Conservation (phyloP, 2,888 invertebrate species). For the Copidosoma aretas region DNA sequence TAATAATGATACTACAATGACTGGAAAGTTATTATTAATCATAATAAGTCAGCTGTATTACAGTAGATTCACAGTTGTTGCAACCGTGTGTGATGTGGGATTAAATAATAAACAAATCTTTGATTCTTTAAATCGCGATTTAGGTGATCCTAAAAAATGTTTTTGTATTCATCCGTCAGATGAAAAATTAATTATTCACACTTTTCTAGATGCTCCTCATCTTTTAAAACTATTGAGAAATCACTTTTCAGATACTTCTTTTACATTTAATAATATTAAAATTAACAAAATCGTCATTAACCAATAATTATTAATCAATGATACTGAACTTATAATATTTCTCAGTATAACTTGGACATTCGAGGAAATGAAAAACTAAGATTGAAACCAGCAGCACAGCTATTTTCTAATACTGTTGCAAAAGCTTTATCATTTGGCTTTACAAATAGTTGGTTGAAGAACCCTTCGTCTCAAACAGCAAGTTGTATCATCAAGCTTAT, state of each 20-base stretch:
- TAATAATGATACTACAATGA: conserved; percentile 46
- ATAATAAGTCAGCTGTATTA: conserved; percentile 43
- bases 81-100: conserved; percentile 45
- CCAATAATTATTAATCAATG: neutral
- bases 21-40: conserved; percentile 41
- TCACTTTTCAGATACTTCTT: neutral
- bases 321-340: conserved; percentile 2
- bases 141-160: neutral
- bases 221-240: conserved; percentile 9
- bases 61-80: conserved; percentile 44
- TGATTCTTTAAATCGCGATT: neutral
- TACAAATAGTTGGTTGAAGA: neutral
- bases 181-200: neutral
- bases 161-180: conserved; percentile 2
- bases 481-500: neutral
- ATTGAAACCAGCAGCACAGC: neutral
- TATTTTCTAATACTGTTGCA: conserved; percentile 2
- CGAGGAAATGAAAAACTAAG: neutral
- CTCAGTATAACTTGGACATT: neutral
- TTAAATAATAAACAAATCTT: conserved; percentile 29
- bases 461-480: neutral
- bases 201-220: conserved; percentile 2
- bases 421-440: neutral
- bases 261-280: neutral
- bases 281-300: neutral